These are phyloP conservation scores for Champsocephalus esox DNA, from an alignment of 2,797 vertebrate genomes.

Conservation along the genomic window DNA sequence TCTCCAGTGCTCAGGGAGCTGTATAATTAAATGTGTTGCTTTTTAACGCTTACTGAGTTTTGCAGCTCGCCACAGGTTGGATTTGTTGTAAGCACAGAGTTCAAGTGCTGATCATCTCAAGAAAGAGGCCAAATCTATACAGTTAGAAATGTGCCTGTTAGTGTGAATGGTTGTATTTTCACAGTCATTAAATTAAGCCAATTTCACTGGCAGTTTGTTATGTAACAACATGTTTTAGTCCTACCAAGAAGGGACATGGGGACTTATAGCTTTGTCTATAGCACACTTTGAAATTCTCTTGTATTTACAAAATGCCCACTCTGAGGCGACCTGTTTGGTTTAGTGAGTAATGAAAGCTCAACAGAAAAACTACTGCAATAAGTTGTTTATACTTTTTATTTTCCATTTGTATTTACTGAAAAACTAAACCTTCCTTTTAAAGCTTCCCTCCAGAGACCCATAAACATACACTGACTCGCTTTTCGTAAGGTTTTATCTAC, in stretches of 20 bases:
- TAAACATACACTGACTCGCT: not conserved
- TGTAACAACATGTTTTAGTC: not conserved
- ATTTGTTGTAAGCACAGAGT: constrained; percentile 3
- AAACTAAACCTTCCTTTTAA: not conserved
- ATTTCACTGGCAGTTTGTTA: not conserved
- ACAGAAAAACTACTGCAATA: not conserved
- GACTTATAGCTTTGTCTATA: constrained; percentile 11
- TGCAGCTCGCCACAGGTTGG: constrained; percentile 4
- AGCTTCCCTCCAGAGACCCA: not conserved
- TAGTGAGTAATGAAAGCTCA: not conserved
- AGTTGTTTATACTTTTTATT: not conserved
- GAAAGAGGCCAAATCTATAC: constrained; percentile 8
- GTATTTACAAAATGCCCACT: not conserved
- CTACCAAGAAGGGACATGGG: not conserved
- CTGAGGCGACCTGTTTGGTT: not conserved
- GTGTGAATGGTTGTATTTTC: not conserved
- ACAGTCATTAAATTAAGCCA: not conserved
- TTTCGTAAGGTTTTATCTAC: not conserved
- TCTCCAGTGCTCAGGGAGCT: constrained; percentile 40
- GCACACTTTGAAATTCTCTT: constrained; percentile 3
- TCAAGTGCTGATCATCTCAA: constrained; percentile 13
- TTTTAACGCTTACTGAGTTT: constrained; percentile 44
- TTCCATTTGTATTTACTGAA: not conserved
- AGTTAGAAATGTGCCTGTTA: constrained; percentile 11
- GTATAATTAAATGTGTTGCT: constrained; percentile 47